Percentiles rank a stretch among this genome's conserved stretches.
These are phyloP conservation scores for Huso huso DNA, from an alignment of 2,797 vertebrate species.

Conservation along the genomic window DNA sequence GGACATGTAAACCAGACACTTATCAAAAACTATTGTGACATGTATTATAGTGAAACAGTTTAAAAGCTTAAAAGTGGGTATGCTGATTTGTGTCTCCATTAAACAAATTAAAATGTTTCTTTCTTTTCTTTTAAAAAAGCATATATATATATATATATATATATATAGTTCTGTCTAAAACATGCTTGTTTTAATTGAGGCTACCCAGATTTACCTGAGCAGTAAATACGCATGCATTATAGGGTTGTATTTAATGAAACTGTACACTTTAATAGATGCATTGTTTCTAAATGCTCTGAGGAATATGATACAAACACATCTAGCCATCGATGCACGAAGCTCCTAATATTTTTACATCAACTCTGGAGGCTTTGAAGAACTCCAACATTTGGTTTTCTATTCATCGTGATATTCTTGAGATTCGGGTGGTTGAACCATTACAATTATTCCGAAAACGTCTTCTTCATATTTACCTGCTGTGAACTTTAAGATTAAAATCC, in stretches of 20 bases:
- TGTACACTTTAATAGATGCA: constrained; percentile 3
- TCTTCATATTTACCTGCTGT: constrained; percentile 7
- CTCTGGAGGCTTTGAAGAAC: background rate
- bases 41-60: no score
- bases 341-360: constrained; percentile 9
- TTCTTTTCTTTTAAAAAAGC: no score
- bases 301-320: constrained; percentile 10
- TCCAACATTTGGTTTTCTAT: constrained; percentile 2
- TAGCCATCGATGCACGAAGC: constrained; percentile 9
- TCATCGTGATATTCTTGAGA: background rate
- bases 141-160: no score
- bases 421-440: background rate
- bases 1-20: constrained; percentile 27
- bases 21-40: no score
- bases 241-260: constrained; percentile 30
- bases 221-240: constrained; percentile 59
- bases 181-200: constrained; percentile 4
- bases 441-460: background rate
- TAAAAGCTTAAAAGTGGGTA: no score
- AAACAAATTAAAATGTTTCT: no score
- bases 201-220: constrained; percentile 51
- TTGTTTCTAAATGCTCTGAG: constrained; percentile 13
- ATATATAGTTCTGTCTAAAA: background rate
- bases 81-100: no score
- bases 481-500: constrained; percentile 9